phyloP scores from a whole-genome alignment of 2,888 invertebrate species.

The Drosophila tripunctata region DNA sequence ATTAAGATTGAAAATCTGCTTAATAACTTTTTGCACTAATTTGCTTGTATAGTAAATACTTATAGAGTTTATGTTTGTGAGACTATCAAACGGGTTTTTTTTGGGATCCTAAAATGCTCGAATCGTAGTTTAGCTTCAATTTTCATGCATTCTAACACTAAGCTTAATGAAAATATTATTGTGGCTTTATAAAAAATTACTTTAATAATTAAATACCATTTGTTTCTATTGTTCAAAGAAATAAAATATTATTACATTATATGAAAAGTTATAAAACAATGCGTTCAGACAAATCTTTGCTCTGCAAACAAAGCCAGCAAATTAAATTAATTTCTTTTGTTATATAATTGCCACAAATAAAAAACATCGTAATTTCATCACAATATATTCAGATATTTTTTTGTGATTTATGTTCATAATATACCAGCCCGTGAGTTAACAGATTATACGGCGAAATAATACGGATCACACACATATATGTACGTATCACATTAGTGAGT shows the following conservation, averaged over 20 bases:
- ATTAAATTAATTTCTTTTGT: background rate
- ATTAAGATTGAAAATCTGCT: no score
- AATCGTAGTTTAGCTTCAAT: no score
- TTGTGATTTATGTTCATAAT: constrained; percentile 37
- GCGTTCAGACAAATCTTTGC: background rate
- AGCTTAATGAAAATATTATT: no score
- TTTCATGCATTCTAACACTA: no score
- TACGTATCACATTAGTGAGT: constrained; percentile 7
- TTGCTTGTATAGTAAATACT: no score
- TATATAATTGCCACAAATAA: constrained; percentile 17
- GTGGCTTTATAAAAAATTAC: background rate
- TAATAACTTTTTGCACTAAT: no score
- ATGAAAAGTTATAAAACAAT: background rate
- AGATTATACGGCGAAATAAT: constrained; percentile 27
- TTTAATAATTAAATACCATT: background rate
- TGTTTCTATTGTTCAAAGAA: background rate
- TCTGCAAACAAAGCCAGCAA: background rate
- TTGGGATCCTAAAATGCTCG: no score
- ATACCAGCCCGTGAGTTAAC: constrained; percentile 15
- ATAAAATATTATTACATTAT: background rate
- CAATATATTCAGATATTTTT: constrained; percentile 1
- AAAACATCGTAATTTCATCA: constrained; percentile 25
- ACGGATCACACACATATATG: constrained; percentile 9
- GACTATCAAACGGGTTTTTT: no score
- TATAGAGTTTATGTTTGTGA: no score